These are phyloP conservation scores for Thelaira solivaga DNA, from an alignment of 2,888 invertebrate genomes.

Conservation along the genomic window DNA sequence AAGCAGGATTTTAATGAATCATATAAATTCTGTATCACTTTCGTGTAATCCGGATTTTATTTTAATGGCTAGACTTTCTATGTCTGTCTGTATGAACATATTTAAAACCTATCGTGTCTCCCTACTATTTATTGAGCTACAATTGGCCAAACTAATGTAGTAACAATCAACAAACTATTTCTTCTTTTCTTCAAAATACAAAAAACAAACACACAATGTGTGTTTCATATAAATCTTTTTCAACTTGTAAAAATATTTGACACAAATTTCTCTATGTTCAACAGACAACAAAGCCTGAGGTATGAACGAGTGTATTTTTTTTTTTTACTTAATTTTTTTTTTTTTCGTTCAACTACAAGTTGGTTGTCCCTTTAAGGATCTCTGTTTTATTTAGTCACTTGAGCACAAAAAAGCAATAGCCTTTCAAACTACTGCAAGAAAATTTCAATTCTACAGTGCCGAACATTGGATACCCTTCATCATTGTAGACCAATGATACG, in stretches of 20 bases:
- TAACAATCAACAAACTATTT: background rate
- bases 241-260: constrained; percentile 72
- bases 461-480: too few species aligned
- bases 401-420: constrained; percentile 35
- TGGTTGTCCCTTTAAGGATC: constrained; percentile 65
- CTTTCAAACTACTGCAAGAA: constrained; percentile 12
- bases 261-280: constrained; percentile 66
- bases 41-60: too few species aligned
- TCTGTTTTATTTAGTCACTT: constrained; percentile 38
- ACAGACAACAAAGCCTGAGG: constrained; percentile 28
- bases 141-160: background rate
- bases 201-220: background rate
- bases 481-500: too few species aligned
- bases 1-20: too few species aligned
- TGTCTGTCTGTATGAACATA: background rate
- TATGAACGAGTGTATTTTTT: background rate
- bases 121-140: background rate
- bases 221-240: constrained; percentile 52
- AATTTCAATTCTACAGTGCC: too few species aligned
- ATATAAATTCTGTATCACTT: too few species aligned
- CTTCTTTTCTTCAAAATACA: background rate
- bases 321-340: background rate
- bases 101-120: too few species aligned
- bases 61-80: too few species aligned
- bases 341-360: constrained; percentile 48